Evolutionary conservation across 2,888 invertebrate species (phyloP), one percentile per base, ranked within the genome.

Genomic region (Bedellia somnulentella): DNA sequence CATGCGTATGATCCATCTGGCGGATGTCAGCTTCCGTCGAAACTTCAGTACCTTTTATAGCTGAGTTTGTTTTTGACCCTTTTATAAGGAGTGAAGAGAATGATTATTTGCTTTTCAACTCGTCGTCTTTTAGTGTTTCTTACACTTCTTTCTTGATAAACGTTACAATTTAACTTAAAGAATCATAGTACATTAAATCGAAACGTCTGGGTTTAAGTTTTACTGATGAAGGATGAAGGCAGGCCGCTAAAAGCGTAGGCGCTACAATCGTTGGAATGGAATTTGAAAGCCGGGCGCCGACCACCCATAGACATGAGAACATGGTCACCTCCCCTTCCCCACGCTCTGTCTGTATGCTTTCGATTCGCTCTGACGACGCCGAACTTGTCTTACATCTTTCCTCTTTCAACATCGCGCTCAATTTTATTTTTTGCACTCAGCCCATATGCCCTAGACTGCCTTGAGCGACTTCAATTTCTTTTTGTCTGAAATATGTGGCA

Each of bases 301-400:
- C 73, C 73, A 71, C 73, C 73, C 73, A 70, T 61, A 67, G 68
- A 62, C 73, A 66, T 71, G 73, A 70, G 73, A 75, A 71, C 73
- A 52, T 48, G 58, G 58, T 57, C 55, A 52, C 58, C 59, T 58
- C 59, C 67, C 68, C 62, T 67, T 68, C 70, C 71, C 68, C 71
- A 70, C 70, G 64, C 57, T 47, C 10, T 3, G 23, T 2, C 32
- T 13, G 45, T 55, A 46, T 47, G 47, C 52, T 47, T 49, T 50
- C 49, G 36, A 18, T 30, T 31, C 34, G 49, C 25, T 6, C 10
- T 5, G 57, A 60, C 66, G 59, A 66, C 70, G 64, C 67, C 67
- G n/a, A n/a, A n/a, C n/a, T n/a, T n/a, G n/a, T 61, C 59, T 58
- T 57, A 52, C 62, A 63, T 59, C 60, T 70, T 67, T 66, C 66